Evolutionary conservation across 2,797 vertebrate genomes (phyloP).

Genomic region (Gambelia wislizenii): DNA sequence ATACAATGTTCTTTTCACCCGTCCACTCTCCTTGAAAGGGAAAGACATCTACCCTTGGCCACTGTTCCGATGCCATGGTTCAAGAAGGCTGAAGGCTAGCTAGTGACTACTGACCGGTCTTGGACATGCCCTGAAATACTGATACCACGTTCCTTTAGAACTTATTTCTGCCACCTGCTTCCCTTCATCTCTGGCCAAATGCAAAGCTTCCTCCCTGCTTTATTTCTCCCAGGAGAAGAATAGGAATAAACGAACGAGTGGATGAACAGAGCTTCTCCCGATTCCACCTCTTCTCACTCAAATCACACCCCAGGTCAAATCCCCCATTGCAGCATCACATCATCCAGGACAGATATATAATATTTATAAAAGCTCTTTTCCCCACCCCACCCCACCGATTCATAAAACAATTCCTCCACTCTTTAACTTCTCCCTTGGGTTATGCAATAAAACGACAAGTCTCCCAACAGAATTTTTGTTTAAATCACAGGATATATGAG

Average conservation of each 20-base stretch:
- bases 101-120: background rate
- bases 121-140: background rate
- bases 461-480: background rate
- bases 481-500: background rate
- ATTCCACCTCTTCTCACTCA: background rate
- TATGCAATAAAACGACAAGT: background rate
- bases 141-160: background rate
- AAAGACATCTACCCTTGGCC: background rate
- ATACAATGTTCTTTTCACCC: background rate
- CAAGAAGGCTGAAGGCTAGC: background rate
- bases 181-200: background rate
- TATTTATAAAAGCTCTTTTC: background rate
- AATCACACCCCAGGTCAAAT: background rate
- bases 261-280: background rate
- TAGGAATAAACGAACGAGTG: background rate
- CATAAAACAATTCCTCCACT: background rate
- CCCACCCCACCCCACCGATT: slow-evolving; percentile 3
- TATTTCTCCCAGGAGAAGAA: background rate
- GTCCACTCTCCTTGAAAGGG: background rate
- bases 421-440: slow-evolving; percentile 13
- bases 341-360: background rate
- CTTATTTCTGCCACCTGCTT: background rate
- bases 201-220: no score
- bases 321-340: background rate
- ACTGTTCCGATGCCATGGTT: background rate